Evolutionary conservation across 1,140 invertebrate genomes (phyloP).

Genomic region (Halyomorpha halys): DNA sequence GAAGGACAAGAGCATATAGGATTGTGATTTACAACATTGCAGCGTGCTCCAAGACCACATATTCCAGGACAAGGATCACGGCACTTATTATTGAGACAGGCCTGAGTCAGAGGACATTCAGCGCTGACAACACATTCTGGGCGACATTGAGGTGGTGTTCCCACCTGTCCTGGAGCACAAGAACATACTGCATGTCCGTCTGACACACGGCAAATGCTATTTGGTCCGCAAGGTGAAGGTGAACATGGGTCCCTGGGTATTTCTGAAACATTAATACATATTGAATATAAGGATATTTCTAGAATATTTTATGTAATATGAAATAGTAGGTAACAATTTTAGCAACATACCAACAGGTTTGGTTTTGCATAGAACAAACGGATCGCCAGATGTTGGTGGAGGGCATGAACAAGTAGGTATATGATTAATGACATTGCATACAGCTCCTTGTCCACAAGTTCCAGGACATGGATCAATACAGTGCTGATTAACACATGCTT

Average conservation of each 20-base stretch:
- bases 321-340: too few species aligned
- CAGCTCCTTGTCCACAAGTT: constrained; percentile 63
- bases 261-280: constrained; percentile 26
- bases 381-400: constrained; percentile 60
- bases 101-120: constrained; percentile 64
- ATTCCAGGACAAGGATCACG: constrained; percentile 66
- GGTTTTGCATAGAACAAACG: constrained; percentile 55
- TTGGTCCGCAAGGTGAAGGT: constrained; percentile 55
- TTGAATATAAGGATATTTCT: not conserved
- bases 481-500: constrained; percentile 64
- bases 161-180: constrained; percentile 47
- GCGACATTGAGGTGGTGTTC: constrained; percentile 59
- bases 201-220: constrained; percentile 55
- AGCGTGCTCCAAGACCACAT: constrained; percentile 64
- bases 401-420: constrained; percentile 58
- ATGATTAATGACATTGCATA: constrained; percentile 59
- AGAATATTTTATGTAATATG: too few species aligned
- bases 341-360: constrained; percentile 32
- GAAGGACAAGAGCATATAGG: constrained; percentile 45
- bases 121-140: constrained; percentile 68
- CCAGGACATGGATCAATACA: constrained; percentile 68
- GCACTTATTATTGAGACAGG: constrained; percentile 67
- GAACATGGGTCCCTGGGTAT: constrained; percentile 38
- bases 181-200: constrained; percentile 57
- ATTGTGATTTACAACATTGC: constrained; percentile 55